Evolutionary conservation across 2,113 vertebrate genomes (phyloP), one percentile per base, ranked within the genome.

Genomic region (Heterochromis multidens): DNA sequence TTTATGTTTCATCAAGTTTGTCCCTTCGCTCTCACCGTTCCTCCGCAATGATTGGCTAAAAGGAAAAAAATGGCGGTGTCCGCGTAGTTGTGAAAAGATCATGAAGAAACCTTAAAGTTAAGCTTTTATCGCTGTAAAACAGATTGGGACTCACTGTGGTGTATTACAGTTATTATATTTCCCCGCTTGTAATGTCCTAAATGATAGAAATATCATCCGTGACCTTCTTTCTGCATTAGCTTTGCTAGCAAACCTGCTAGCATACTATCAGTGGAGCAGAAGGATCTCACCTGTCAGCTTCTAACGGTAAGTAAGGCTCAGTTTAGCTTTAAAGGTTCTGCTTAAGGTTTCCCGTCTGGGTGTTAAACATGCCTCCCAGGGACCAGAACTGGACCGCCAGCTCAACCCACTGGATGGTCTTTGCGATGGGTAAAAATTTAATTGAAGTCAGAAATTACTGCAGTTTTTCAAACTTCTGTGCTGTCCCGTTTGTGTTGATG

Each of bases 1-100:
- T 29, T 52, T 37, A 46, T 29, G 3, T 21, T 7, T 21, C 4
- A n/a, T 77, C 7, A 29, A 80, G 0, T 86, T 77, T 93, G 94
- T 85, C 92, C 21, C 17, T 62, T 86, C 63, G 0, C 46, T 19
- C 1, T 4, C 57, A 3, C 95, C 94, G 89, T 96, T 7, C 85
- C 81, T 79, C 1, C 3, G 6, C 62, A 4, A 1, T 90, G 92
- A 95, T 95, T 96, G 96, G 95, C 92, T 27, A 16, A 56, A 3
- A 3, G 12, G 7, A 2, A 54, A 70, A 94, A 72, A 16, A 94
- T 94, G 94, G 92, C 90, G 91, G 84, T 1, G 57, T 90, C 65
- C 60, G 62, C 46, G 43, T 21, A 83, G 43, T 43, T 82, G 81
- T 86, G 17, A 89, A 90, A 88, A 84, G 13, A 72, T 2, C 4